These are phyloP conservation scores for Raillietiella orientalis DNA, from an alignment of 2,888 invertebrate genomes.

Conservation along the genomic window DNA sequence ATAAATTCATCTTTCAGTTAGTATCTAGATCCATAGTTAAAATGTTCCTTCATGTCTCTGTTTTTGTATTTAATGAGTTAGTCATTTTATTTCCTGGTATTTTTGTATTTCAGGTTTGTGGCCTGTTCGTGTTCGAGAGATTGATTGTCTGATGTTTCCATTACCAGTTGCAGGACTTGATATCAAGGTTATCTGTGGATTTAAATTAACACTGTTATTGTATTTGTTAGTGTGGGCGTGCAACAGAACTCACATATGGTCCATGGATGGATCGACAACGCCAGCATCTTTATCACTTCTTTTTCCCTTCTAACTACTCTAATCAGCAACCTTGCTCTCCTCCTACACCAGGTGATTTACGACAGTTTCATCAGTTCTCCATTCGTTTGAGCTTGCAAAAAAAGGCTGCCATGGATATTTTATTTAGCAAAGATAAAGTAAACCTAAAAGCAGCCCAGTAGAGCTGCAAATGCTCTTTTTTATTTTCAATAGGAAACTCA, in stretches of 20 bases:
- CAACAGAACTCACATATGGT: conserved; percentile 85
- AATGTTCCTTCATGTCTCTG: too few relatives aligned
- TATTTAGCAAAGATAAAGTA: conserved; percentile 62
- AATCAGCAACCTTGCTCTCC: conserved; percentile 26
- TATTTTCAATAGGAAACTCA: conserved; percentile 38
- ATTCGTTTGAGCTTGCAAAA: conserved; percentile 60
- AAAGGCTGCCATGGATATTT: conserved; percentile 75
- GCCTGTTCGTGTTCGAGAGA: too few relatives aligned
- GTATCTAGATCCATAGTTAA: too few relatives aligned
- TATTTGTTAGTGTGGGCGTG: conserved; percentile 36
- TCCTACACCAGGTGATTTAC: conserved; percentile 52
- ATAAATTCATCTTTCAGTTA: too few relatives aligned
- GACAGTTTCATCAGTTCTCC: conserved; percentile 70
- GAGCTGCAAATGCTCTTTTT: conserved; percentile 4
- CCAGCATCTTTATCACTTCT: conserved; percentile 76
- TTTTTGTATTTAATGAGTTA: too few relatives aligned
- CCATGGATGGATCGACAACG: conserved; percentile 97
- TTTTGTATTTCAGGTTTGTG: too few relatives aligned
- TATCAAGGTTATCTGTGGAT: conserved; percentile 25
- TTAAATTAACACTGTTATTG: neutral
- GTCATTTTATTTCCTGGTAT: too few relatives aligned
- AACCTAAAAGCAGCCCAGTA: conserved; percentile 6
- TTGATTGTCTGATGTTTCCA: conserved; percentile 12
- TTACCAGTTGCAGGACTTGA: conserved; percentile 74
- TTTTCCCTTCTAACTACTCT: conserved; percentile 48